Evolutionary conservation across 2,888 invertebrate genomes (phyloP), one percentile per base, ranked within the genome.

Genomic region (Eurytoma californica): DNA sequence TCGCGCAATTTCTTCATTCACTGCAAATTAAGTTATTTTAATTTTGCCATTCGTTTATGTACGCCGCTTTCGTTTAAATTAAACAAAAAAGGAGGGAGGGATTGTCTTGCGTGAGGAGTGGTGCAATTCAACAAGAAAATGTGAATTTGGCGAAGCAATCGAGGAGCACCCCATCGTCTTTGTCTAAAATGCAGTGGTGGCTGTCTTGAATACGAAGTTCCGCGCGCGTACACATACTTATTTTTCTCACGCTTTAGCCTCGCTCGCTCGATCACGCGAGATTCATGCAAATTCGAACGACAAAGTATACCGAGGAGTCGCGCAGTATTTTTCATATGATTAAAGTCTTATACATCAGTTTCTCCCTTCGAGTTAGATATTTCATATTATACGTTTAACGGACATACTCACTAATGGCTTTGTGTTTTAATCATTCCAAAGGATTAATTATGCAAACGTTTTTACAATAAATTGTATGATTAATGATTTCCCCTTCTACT

Each of bases 201-300:
- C 30, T n/a, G 65, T 18, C 53, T 79, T 66, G 79, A 74, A 79
- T 79, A 70, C 65, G 74, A 74, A 74, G 70, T 66, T 63, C 28
- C 65, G 51, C 30, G 47, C 57, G 13, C 51, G 47, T 18, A 14
- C 63, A 55, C 60, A 73, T 66, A 63, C 47, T 51, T 79, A 58
- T 79, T 79, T 74, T 79, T 74, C 74, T 74, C 74, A 79, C 73
- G 69, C 57, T 67, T 61, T 58, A 53, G 18, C 58, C 66, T 66
- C n/a, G 28, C 24, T 39, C 13, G 39, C 28, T 51, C 63, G 63
- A 72, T 77, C 61, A 67, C 58, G 68, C 24, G 53, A 72, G 60
- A 78, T 72, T 72, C 68, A 58, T 74, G 78, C 68, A 73, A 78
- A 78, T 78, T 61, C 67, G 53, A 53, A 28, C 39, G 39, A 53